phyloP scores from a whole-genome alignment of 2,888 invertebrate species.

The Ceratothoa steindachneri region DNA sequence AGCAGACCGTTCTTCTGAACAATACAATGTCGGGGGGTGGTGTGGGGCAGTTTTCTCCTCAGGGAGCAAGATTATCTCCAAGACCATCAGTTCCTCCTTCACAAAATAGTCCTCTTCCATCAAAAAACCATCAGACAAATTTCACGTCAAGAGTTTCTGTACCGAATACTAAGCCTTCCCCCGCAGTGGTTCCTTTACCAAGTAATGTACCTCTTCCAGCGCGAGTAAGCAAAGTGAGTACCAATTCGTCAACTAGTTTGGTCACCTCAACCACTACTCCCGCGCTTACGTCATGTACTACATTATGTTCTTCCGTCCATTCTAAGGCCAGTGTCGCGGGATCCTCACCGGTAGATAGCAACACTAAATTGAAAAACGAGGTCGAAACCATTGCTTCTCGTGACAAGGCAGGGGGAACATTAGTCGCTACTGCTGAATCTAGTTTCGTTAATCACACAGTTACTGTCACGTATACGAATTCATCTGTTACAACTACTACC shows the following conservation, averaged over 20 bases:
- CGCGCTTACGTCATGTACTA: not conserved
- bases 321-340: not conserved
- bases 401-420: not conserved
- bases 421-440: not conserved
- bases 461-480: not conserved
- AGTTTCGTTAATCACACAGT: constrained; percentile 7
- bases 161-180: constrained; percentile 5
- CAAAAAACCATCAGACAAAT: not conserved
- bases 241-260: constrained; percentile 8
- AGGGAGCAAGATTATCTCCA: constrained; percentile 31
- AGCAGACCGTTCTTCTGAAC: constrained; percentile 80
- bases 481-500: not conserved
- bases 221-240: constrained; percentile 36
- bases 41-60: constrained; percentile 46
- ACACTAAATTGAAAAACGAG: not conserved
- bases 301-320: constrained; percentile 2
- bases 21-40: constrained; percentile 62
- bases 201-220: constrained; percentile 42
- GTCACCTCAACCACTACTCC: not conserved
- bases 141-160: not conserved
- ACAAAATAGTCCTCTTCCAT: not conserved
- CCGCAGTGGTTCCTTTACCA: constrained; percentile 35
- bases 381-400: not conserved
- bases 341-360: not conserved
- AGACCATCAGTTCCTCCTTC: constrained; percentile 23